phyloP scores from a whole-genome alignment of 1,140 invertebrate genomes.

The Apis laboriosa region DNA sequence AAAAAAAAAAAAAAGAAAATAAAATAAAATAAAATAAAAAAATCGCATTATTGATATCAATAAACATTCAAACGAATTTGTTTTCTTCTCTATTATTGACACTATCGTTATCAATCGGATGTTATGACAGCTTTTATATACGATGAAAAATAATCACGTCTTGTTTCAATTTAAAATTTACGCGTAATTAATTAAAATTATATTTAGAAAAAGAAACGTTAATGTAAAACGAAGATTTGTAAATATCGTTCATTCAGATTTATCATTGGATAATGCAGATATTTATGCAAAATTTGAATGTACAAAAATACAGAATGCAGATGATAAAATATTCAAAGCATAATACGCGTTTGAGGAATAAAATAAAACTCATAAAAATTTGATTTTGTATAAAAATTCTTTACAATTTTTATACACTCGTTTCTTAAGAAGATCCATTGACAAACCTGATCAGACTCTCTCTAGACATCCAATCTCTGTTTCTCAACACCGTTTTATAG shows the following conservation, averaged over 20 bases:
- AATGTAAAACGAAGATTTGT: neutral
- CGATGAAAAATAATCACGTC: neutral
- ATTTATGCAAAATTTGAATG: too few species aligned
- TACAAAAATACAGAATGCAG: too few species aligned
- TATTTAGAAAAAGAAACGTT: neutral
- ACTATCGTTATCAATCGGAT: neutral
- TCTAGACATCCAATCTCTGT: conserved; percentile 89
- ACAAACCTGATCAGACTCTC: conserved; percentile 87
- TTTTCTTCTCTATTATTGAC: neutral
- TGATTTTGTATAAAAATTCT: too few species aligned
- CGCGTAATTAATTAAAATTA: neutral
- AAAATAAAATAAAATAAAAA: neutral
- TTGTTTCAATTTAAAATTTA: neutral
- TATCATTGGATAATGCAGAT: too few species aligned
- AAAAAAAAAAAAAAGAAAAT: neutral
- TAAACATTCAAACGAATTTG: neutral
- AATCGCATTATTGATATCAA: neutral
- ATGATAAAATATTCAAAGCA: too few species aligned
- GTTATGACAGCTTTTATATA: conserved; percentile 2
- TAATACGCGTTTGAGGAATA: too few species aligned
- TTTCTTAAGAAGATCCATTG: neutral
- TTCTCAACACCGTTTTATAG: conserved; percentile 86
- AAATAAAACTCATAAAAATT: too few species aligned
- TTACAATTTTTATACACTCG: too few species aligned
- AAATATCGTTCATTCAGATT: too few species aligned